Conservation (phyloP, 2,797 vertebrate species). For the Furcifer pardalis region DNA sequence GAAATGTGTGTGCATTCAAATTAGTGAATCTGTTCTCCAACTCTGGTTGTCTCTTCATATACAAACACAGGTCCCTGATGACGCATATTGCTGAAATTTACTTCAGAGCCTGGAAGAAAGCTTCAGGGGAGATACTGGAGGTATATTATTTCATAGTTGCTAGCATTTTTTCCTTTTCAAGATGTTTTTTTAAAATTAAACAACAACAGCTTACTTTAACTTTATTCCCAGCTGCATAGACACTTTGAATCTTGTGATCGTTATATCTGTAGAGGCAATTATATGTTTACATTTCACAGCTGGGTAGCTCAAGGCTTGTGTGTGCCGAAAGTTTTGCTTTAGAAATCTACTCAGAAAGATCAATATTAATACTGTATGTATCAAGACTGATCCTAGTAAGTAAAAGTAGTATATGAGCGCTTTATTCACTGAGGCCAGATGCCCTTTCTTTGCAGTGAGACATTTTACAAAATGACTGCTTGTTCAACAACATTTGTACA, state of each 20-base stretch:
- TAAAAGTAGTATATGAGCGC: neutral
- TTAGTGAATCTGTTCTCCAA: neutral
- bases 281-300: neutral
- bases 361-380: neutral
- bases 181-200: neutral
- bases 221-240: neutral
- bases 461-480: neutral
- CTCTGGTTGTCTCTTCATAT: neutral
- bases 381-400: neutral
- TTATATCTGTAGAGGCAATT: neutral
- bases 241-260: neutral
- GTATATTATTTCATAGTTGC: conserved; percentile 57
- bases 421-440: neutral
- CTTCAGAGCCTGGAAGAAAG: conserved; percentile 95
- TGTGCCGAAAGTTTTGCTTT: neutral
- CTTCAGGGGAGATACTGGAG: conserved; percentile 83
- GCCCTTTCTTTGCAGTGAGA: neutral
- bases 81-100: conserved; percentile 87
- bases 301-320: neutral
- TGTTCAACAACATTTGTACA: neutral
- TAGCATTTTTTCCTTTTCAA: neutral
- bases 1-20: neutral
- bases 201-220: neutral
- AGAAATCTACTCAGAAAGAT: neutral
- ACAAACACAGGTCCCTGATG: conserved; percentile 75